Conservation (phyloP, 2,113 vertebrate genomes). For the Elgaria multicarinata region DNA sequence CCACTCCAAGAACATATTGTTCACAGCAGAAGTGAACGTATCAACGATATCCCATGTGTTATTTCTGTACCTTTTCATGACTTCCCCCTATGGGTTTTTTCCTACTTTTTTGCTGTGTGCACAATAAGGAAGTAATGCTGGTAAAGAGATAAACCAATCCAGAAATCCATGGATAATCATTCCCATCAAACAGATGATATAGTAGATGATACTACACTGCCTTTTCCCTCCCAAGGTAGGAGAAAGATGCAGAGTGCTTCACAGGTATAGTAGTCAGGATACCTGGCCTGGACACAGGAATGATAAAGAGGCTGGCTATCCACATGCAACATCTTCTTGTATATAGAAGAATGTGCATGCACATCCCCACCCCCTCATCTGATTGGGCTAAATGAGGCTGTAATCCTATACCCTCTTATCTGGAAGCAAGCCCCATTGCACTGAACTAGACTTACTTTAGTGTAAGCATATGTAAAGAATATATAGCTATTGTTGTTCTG, state of each 20-base stretch:
- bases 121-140: background rate
- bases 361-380: too few species aligned
- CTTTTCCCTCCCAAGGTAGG: background rate
- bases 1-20: background rate
- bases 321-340: background rate
- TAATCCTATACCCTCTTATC: background rate
- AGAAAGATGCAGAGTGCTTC: background rate
- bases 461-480: background rate
- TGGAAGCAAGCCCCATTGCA: background rate
- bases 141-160: background rate
- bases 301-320: background rate
- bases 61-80: rapidly evolving
- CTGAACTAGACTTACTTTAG: background rate
- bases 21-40: background rate
- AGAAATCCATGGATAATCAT: background rate
- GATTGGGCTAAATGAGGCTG: background rate
- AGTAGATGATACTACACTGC: background rate
- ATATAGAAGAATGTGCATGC: background rate
- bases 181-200: background rate
- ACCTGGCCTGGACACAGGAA: background rate
- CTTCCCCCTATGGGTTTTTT: background rate
- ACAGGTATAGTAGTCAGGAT: background rate
- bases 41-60: background rate
- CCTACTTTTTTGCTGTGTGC: background rate
- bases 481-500: too few species aligned